phyloP scores from a whole-genome alignment of 1,140 invertebrate genomes.

The Heliothis subflexa region DNA sequence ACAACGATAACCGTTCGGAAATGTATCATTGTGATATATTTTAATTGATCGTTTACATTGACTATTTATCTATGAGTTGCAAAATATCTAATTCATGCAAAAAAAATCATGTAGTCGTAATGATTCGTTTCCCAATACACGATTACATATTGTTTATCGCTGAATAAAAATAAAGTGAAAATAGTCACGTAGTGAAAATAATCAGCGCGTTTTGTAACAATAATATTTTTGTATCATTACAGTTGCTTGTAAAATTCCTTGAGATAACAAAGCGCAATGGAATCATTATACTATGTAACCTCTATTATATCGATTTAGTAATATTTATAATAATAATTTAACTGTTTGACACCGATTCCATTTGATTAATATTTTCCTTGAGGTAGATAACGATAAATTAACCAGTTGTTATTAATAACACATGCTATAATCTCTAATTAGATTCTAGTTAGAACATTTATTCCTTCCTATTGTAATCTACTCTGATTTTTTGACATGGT shows the following conservation, averaged over 20 bases:
- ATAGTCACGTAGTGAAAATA: not conserved
- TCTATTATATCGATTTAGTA: slow-evolving; percentile 24
- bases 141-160: not conserved
- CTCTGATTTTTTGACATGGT: not conserved
- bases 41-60: slow-evolving; percentile 27
- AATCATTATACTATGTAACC: slow-evolving; percentile 23
- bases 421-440: not conserved
- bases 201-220: slow-evolving; percentile 13
- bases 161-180: slow-evolving; percentile 6
- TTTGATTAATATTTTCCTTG: not conserved
- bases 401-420: not conserved
- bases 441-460: not conserved
- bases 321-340: slow-evolving; percentile 1
- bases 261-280: slow-evolving; percentile 23
- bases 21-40: slow-evolving; percentile 44
- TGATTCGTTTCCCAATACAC: no score
- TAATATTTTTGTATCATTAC: slow-evolving; percentile 18
- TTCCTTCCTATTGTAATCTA: not conserved
- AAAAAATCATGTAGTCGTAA: no score
- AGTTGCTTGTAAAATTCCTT: slow-evolving; percentile 28
- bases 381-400: not conserved
- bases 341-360: slow-evolving; percentile 24
- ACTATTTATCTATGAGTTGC: not conserved
- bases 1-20: slow-evolving; percentile 58
- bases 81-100: no score